Evolutionary conservation across 2,113 vertebrate species (phyloP), one percentile per base, ranked within the genome.

Genomic region (Colius striatus): DNA sequence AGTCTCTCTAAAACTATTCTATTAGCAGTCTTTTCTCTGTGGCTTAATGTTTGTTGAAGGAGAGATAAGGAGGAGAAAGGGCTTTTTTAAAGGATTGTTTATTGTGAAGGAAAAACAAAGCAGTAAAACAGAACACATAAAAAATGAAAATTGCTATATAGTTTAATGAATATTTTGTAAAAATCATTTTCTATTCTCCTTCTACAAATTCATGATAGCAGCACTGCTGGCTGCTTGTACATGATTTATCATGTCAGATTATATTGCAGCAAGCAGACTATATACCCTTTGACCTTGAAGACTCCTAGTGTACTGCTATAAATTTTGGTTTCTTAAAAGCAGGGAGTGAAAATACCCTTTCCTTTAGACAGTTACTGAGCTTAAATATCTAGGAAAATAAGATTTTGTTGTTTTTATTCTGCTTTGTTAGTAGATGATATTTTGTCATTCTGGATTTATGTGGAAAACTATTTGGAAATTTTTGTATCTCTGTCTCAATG

Each of bases 261-360:
- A 87, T 95, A 95, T 92, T 97, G 94, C 92, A 96, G 92, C 94
- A 95, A 96, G 92, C 91, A 95, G 91, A 84, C 91, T 95, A 27
- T 76, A 88, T 91, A 97, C 94, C 96, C 95, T 97, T 96, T 96
- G 96, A 97, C 95, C 95, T 97, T 97, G 96, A 95, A 93, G 95
- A 51, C 92, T 96, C 89, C 57, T 71, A 63, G 90, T 67, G 16
- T 7, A 50, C 76, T 84, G 89, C 91, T 81, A 93, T 95, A 95
- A 95, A 96, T 96, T 95, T 53, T 67, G 76, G 22, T 11, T 92
- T 92, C 86, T 93, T 94, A 92, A 94, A 86, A 89, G 76, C 55
- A 2, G 50, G 2, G 6, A 80, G 48, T 75, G 57, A 71, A 95
- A 93, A 93, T 67, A 51, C 48, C 55, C 61, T 87, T 94, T 87